Evolutionary conservation across 2,888 invertebrate species (phyloP), one percentile per base, ranked within the genome.

Genomic region (Cataglyphis albicans): DNA sequence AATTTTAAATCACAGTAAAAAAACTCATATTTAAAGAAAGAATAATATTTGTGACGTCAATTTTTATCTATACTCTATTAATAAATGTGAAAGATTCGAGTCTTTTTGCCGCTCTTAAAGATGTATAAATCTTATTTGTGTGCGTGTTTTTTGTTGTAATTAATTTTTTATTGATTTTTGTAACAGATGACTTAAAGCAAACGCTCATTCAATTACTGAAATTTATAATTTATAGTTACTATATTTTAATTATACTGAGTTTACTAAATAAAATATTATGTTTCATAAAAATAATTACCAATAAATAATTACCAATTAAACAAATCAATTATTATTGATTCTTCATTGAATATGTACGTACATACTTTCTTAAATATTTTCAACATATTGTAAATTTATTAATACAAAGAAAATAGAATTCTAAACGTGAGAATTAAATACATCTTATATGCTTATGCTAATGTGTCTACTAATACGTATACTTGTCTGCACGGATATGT

Each of bases 401-500:
- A 59, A 52, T 38, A 52, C 12, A 32, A 65, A 55, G 0, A 75
- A 75, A 35, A 21, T 35, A 35, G 18, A 35, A 55, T n/a, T 65
- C 52, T 29, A 38, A 41, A 65, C 9, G 21, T 6, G n/a, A n/a
- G 12, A 18, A 65, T 55, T 55, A 9, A 76, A 55, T 75, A 52
- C 52, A 41, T 59, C 29, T 44, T 68, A 59, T 52, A 52, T 55
- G 21, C 12, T 41, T 44, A 70, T 35, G 59, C 44, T 52, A 41
- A 78, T 59, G 18, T 59, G 12, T 59, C 12, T 68, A 41, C 44
- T 21, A 32, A 18, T n/a, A 38, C 21, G 52, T 35, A 38, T 52
- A 65, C 55, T 35, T 52, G 57, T 41, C 41, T 67, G 25, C 21
- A 21, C 38, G 64, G 41, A 57, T 41, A 76, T 32, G 55, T 32